phyloP scores from a whole-genome alignment of 2,888 invertebrate genomes.

The Notocelia uddmanniana region DNA sequence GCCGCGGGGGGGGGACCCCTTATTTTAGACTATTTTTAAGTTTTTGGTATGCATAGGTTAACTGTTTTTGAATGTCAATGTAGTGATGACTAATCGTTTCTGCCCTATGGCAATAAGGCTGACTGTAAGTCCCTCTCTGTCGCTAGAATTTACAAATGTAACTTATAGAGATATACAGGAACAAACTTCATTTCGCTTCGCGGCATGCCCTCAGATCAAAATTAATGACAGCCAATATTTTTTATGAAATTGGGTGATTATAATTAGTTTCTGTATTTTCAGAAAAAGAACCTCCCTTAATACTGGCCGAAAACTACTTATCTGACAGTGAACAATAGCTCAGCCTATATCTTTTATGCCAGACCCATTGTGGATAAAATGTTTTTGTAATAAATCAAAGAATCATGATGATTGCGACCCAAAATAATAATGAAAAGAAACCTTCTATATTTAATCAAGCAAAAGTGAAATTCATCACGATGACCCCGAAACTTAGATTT shows the following conservation, averaged over 20 bases:
- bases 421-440: conserved; percentile 30
- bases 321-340: background rate
- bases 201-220: too few species aligned
- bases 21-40: too few species aligned
- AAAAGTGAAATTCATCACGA: conserved; percentile 37
- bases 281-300: background rate
- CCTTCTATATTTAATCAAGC: conserved; percentile 23
- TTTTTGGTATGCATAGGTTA: too few species aligned
- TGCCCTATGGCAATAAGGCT: too few species aligned
- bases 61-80: too few species aligned
- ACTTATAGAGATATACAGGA: too few species aligned
- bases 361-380: background rate
- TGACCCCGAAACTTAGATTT: conserved; percentile 30
- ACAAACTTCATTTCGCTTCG: too few species aligned
- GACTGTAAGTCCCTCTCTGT: too few species aligned
- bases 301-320: background rate
- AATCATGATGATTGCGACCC: conserved; percentile 26
- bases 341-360: background rate
- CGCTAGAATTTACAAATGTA: too few species aligned
- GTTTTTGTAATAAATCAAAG: conserved; percentile 2
- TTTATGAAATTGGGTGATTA: background rate
- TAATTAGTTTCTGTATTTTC: background rate
- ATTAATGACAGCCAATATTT: too few species aligned
- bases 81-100: too few species aligned
- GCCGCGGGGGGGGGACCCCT: too few species aligned